Evolutionary conservation across 2,113 vertebrate genomes (phyloP), one percentile per base, ranked within the genome.

Genomic region (Nanger granti): DNA sequence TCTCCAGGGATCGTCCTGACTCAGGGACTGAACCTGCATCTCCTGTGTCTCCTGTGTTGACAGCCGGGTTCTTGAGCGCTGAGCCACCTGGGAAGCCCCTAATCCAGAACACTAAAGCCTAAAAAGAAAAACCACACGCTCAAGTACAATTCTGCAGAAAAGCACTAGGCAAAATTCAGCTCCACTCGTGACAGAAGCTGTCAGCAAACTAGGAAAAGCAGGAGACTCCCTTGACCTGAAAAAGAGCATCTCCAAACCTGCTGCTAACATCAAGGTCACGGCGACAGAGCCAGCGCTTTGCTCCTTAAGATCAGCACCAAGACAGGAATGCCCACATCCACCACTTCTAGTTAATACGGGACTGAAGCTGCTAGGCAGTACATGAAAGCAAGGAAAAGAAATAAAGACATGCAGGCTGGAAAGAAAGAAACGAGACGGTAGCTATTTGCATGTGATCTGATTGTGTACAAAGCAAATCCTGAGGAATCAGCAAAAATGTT

Each of bases 271-370:
- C 12, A 1, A 2, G 8, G 57, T 59, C 5, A 3, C 4, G 34
- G 55, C 5, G 29, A 26, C 28, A 34, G 49, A 18, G 12, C 14
- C 10, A 37, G 2, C 1, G 1, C 20, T 17, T 29, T 29, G 44
- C 64, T 59, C 24, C 88, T 31, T 11, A 8, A 2, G 34, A 18
- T 9, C 7, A 57, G 34, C 28, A 24, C 60, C 24, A 4, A n/a
- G 41, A 22, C 22, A n/a, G 52, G n/a, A 7, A 4, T 1, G 5
- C 4, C 3, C 22, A 13, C 1, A 8, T 22, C 15, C 12, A 1
- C 29, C 4, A 1, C 4, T 37, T 31, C 7, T 49, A 17, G 1
- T 54, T 3, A 69, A 3, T 5, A 4, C 3, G 7, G 12, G 0
- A 2, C 22, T 5, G 57, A 31, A 44, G 10, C 10, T 60, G 29